phyloP scores from a whole-genome alignment of 2,113 vertebrate genomes.

The Mixornis gularis region DNA sequence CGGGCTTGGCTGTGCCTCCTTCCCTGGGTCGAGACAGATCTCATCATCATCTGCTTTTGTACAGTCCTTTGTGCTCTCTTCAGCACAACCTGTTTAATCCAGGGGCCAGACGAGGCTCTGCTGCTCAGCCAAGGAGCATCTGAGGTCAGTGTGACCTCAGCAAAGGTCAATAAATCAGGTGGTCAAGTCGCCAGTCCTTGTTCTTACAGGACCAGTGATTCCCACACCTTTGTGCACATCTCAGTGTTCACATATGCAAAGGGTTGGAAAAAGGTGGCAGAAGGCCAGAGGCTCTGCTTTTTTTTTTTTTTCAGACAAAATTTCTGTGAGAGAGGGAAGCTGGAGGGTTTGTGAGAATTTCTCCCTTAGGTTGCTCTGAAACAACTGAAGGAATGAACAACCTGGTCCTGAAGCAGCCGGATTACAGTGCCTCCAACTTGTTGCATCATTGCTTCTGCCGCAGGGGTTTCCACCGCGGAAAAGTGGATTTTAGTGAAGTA shows the following conservation, averaged over 20 bases:
- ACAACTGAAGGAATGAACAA: not conserved
- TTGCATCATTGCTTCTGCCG: not conserved
- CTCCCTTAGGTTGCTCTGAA: not conserved
- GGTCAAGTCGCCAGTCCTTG: accelerated
- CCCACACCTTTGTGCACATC: not conserved
- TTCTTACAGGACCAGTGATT: not conserved
- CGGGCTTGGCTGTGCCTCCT: not conserved
- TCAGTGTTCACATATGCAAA: not conserved
- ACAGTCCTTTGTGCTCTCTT: not conserved
- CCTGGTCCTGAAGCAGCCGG: not conserved
- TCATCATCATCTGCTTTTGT: not conserved
- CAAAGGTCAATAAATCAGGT: not conserved
- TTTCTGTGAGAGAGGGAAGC: not conserved
- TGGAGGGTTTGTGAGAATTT: not conserved
- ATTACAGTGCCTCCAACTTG: accelerated
- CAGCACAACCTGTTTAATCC: not conserved
- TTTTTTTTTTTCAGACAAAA: not conserved
- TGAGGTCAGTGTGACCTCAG: not conserved
- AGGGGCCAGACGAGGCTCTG: not conserved
- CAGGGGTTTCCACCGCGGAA: not conserved
- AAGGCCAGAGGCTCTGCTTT: not conserved
- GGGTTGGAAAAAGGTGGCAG: not conserved
- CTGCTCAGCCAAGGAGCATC: not conserved
- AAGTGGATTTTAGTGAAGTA: not conserved
- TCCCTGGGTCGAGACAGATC: not conserved